Conservation (phyloP, 2,888 invertebrate genomes). For the Lepidochrysops patricia region DNA sequence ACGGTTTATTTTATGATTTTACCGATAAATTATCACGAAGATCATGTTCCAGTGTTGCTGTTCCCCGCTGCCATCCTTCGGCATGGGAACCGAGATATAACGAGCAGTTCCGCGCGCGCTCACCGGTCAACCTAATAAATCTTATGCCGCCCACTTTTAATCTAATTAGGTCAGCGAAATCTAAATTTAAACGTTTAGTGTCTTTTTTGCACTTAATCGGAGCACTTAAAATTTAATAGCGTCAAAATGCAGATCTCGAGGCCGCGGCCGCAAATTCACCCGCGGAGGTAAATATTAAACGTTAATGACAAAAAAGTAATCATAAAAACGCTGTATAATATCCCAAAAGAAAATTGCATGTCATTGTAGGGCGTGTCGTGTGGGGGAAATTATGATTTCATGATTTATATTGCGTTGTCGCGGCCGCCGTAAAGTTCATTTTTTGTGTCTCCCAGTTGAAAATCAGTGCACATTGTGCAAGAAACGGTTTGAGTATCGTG, state of each 20-base stretch:
- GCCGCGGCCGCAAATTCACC: conserved; percentile 44
- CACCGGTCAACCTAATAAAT: conserved; percentile 12
- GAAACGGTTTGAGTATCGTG: conserved; percentile 28
- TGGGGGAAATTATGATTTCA: conserved; percentile 53
- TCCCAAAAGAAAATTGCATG: conserved; percentile 60
- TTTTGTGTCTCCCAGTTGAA: conserved; percentile 47
- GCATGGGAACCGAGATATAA: conserved; percentile 45
- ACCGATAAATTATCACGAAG: conserved; percentile 65
- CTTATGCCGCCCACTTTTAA: background rate
- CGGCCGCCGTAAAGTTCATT: conserved; percentile 38
- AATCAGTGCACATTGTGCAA: conserved; percentile 58
- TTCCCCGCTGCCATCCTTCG: conserved; percentile 43
- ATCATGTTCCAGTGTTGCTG: conserved; percentile 58
- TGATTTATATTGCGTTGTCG: conserved; percentile 56
- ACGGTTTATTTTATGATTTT: conserved; percentile 51
- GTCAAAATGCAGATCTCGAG: conserved; percentile 33
- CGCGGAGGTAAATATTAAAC: conserved; percentile 32
- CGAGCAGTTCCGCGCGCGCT: conserved; percentile 16
- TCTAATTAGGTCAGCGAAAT: background rate
- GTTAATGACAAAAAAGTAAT: conserved; percentile 58
- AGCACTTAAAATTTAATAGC: conserved; percentile 20
- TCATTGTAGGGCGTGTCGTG: conserved; percentile 57
- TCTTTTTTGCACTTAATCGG: conserved; percentile 1
- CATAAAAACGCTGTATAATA: conserved; percentile 55
- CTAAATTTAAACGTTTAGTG: background rate